These are phyloP conservation scores for Nipponacmea schrenckii DNA, from an alignment of 2,888 invertebrate genomes.

Conservation along the genomic window DNA sequence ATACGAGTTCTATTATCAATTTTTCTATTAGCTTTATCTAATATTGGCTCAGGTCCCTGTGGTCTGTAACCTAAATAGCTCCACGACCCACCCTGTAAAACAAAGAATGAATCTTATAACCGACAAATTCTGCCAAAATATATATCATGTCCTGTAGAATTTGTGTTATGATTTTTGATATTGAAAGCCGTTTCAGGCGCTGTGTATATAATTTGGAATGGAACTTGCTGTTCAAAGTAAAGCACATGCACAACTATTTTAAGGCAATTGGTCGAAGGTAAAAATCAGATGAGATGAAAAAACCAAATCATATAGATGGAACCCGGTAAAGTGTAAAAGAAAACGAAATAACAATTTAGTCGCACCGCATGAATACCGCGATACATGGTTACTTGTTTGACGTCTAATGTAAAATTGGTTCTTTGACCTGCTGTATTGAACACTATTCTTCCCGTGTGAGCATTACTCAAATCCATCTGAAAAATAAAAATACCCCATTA, in stretches of 20 bases:
- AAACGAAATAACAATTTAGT: background rate
- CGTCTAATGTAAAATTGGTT: conserved; percentile 43
- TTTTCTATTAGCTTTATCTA: conserved; percentile 31
- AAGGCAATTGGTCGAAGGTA: background rate
- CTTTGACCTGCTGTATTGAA: conserved; percentile 52
- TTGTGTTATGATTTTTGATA: no score
- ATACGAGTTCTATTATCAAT: conserved; percentile 43
- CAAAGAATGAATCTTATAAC: background rate
- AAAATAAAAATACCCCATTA: no score
- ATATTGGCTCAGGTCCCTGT: conserved; percentile 24
- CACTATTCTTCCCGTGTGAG: conserved; percentile 49
- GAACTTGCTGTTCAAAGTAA: no score
- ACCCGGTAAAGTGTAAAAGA: background rate
- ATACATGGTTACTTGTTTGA: conserved; percentile 48
- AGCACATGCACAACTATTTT: no score
- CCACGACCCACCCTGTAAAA: conserved; percentile 33
- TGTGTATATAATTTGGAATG: no score
- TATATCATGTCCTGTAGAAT: no score
- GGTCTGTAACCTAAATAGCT: conserved; percentile 26
- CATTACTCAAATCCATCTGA: conserved; percentile 17
- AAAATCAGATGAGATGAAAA: background rate
- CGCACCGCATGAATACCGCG: conserved; percentile 39
- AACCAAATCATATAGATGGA: background rate
- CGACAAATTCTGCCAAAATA: no score
- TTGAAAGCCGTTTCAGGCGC: no score